These are phyloP conservation scores for Caenorhabditis tropicalis DNA, from an alignment of 1,140 invertebrate genomes.

Conservation along the genomic window DNA sequence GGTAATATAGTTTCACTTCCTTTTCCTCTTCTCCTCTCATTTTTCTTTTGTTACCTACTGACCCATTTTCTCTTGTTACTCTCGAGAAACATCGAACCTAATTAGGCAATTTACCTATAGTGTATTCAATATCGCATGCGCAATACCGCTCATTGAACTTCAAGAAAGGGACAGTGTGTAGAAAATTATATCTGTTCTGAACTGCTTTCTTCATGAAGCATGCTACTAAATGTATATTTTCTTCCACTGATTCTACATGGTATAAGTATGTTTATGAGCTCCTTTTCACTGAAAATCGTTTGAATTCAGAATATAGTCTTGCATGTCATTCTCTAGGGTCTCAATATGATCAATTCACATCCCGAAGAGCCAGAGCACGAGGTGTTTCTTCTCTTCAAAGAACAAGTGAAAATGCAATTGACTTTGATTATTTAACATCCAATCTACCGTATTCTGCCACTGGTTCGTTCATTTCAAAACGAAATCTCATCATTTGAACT, in stretches of 20 bases:
- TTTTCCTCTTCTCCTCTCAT: background rate
- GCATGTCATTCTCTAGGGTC: slow-evolving; percentile 9
- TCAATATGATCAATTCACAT: background rate
- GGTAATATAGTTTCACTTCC: background rate
- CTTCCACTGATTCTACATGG: background rate
- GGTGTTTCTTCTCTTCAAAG: background rate
- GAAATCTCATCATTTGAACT: background rate
- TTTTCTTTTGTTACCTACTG: slow-evolving; percentile 20
- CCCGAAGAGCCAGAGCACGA: background rate
- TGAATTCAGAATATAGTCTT: background rate
- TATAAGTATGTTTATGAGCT: background rate
- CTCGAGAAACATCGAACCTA: slow-evolving; percentile 24
- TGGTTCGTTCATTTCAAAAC: background rate
- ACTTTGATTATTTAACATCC: slow-evolving; percentile 4
- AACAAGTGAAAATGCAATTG: slow-evolving; percentile 10
- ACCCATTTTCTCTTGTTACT: slow-evolving; percentile 38
- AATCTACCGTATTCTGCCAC: slow-evolving; percentile 14
- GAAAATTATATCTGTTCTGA: background rate
- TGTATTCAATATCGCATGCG: background rate
- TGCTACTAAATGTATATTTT: background rate
- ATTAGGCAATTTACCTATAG: slow-evolving; percentile 37
- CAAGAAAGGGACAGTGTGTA: background rate
- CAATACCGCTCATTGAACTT: slow-evolving; percentile 37
- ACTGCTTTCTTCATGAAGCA: slow-evolving; percentile 32
- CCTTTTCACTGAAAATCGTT: background rate